These are phyloP conservation scores for Apogon talboti DNA, from an alignment of 2,797 vertebrate species.

Conservation along the genomic window DNA sequence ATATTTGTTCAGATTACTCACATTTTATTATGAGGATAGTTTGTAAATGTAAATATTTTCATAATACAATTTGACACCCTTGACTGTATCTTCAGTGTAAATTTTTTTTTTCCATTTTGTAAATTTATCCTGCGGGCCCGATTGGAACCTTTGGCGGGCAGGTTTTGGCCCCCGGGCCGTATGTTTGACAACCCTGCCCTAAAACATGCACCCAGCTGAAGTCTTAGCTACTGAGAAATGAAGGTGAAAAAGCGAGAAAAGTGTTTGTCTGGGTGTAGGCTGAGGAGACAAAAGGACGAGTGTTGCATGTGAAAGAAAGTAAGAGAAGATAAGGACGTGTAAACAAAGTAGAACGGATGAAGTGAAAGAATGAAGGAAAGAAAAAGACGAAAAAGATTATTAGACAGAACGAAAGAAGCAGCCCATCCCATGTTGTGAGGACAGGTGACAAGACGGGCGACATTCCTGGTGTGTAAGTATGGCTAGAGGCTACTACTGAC, in stretches of 20 bases:
- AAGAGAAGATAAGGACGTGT: neutral
- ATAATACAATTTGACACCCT: no score
- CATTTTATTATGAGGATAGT: no score
- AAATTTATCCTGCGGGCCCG: no score
- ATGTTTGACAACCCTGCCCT: no score
- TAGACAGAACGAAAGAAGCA: constrained; percentile 20
- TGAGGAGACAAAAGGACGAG: neutral
- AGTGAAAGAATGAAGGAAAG: constrained; percentile 8
- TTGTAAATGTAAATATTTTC: no score
- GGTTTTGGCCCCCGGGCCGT: no score
- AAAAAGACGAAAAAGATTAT: constrained; percentile 6
- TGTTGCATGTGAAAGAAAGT: neutral
- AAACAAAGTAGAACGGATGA: constrained; percentile 2
- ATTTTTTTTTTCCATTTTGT: no score
- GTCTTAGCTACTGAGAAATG: no score
- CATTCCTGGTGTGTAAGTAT: constrained; percentile 75
- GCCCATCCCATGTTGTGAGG: constrained; percentile 51
- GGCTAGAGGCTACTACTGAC: constrained; percentile 65
- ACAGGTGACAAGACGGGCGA: constrained; percentile 71
- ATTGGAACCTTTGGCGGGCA: no score
- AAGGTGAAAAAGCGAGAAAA: neutral
- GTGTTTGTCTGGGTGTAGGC: neutral
- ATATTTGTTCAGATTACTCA: no score
- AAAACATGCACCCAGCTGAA: no score
- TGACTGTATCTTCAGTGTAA: no score